Percentiles rank a stretch among this genome's conserved stretches.
These are phyloP conservation scores for Desmodus rotundus DNA, from an alignment of 2,113 vertebrate genomes.

Conservation along the genomic window DNA sequence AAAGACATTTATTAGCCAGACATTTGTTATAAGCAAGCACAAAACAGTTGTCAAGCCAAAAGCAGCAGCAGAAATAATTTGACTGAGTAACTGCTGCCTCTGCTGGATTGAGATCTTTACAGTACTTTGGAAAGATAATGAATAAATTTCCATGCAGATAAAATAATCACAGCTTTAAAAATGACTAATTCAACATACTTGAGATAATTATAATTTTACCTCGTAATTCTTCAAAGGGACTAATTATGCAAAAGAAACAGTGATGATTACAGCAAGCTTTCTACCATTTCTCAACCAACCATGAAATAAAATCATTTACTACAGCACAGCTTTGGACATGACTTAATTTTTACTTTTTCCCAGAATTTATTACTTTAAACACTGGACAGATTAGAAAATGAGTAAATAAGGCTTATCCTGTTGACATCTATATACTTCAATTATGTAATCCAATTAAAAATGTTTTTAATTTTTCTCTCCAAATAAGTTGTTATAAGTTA, in stretches of 20 bases:
- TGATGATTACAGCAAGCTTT: not conserved
- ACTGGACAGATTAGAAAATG: not conserved
- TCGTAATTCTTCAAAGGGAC: slow-evolving; percentile 30
- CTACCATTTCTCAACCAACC: slow-evolving; percentile 29
- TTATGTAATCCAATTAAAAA: not conserved
- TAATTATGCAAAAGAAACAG: slow-evolving; percentile 43
- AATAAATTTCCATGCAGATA: slow-evolving; percentile 44
- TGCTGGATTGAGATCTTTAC: slow-evolving; percentile 22
- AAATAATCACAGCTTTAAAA: slow-evolving; percentile 55
- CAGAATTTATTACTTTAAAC: not conserved
- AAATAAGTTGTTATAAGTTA: not conserved
- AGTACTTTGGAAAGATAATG: slow-evolving; percentile 49
- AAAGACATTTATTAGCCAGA: slow-evolving; percentile 26
- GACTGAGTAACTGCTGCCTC: slow-evolving; percentile 21
- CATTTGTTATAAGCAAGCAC: not conserved
- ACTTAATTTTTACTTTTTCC: not conserved
- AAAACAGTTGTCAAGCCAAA: slow-evolving; percentile 30
- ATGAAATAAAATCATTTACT: not conserved
- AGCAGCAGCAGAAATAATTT: slow-evolving; percentile 31
- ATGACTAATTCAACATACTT: slow-evolving; percentile 26
- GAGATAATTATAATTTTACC: slow-evolving; percentile 55
- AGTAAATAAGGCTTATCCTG: not conserved
- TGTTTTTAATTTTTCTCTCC: not conserved
- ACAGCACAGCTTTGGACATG: not conserved
- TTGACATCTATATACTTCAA: not conserved